Evolutionary conservation across 2,797 vertebrate genomes (phyloP).

Genomic region (Pampus argenteus): DNA sequence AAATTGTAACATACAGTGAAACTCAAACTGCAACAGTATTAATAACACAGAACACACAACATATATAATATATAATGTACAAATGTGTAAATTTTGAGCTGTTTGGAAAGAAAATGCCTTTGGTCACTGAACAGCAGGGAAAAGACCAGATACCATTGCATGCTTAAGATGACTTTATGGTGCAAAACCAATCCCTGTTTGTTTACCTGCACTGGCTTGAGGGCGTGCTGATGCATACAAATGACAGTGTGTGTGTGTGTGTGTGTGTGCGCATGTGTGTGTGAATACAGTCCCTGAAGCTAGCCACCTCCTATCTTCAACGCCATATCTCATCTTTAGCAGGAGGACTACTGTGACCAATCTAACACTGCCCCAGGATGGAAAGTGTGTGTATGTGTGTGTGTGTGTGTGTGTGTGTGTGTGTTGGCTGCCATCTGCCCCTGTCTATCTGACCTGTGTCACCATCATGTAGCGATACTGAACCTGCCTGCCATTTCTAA

Average conservation of each 20-base stretch:
- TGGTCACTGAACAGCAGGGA: constrained; percentile 57
- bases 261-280: constrained; percentile 15
- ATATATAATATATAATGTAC: too few species aligned
- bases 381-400: constrained; percentile 19
- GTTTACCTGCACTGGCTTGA: constrained; percentile 65
- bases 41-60: too few species aligned
- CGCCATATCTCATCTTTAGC: constrained; percentile 71
- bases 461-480: constrained; percentile 23
- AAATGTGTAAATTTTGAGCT: constrained; percentile 22
- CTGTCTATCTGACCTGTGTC: constrained; percentile 40
- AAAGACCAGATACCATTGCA: constrained; percentile 39
- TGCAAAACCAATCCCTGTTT: constrained; percentile 65
- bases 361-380: constrained; percentile 66
- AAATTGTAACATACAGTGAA: too few species aligned
- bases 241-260: constrained; percentile 32
- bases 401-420: constrained; percentile 2
- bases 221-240: constrained; percentile 69
- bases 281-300: constrained; percentile 38
- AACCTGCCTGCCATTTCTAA: constrained; percentile 44
- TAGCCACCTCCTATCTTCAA: constrained; percentile 48
- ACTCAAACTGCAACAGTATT: too few species aligned
- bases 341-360: constrained; percentile 72
- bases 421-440: constrained; percentile 60
- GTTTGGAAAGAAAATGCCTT: constrained; percentile 40
- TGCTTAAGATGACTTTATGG: constrained; percentile 63